Base-by-base conservation (phyloP, 2,888 invertebrate genomes). In the Calliopum simillimum region DNA sequence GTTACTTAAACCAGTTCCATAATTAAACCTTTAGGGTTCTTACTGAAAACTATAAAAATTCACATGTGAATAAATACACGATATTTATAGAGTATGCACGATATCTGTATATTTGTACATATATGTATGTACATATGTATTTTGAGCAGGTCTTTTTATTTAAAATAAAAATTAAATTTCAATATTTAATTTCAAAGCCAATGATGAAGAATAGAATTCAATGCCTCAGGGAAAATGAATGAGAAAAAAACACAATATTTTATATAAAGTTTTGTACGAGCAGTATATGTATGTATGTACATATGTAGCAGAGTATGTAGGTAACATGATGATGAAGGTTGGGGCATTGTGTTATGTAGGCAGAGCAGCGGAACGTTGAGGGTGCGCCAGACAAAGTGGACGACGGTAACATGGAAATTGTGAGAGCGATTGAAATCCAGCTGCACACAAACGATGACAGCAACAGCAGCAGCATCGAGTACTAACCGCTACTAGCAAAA, bases 401-500 rank as follows among this genome's bases (percentile, higher is more conserved):
- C 49, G 64, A 33, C 41, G 64, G 33, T 41, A 19, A 14, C n/a
- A 16, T 41, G 23, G 4, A 25, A 53, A 43, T 19, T 6, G 33
- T 12, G n/a, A 16, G 44, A 61, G 44, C 61, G 44, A 25, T 25
- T 46, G 44, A 41, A 41, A 33, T 56, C 70, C 69, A 61, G 51
- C 64, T 51, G 69, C 69, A 46, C 69, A 46, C 53, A 33, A 68
- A 61, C 61, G 53, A 61, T 41, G 25, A 62, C 47, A 72, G 56
- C 68, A 73, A 69, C 72, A 71, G 64, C 47, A 23, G 44, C 25
- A 25, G 25, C 53, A 61, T 14, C 19, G 43, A 19, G 51, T 61
- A 80, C 80, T 78, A 66, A 64, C 66, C 74, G 62, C 74, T 75
- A 80, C 79, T 77, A 65, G 62, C 64, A 75, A 46, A 73, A 76